A percentile compares a stretch with the other conserved stretches of the same genome.
Evolutionary conservation across 2,113 vertebrate species (phyloP).

Genomic region (Nycticebus coucang): DNA sequence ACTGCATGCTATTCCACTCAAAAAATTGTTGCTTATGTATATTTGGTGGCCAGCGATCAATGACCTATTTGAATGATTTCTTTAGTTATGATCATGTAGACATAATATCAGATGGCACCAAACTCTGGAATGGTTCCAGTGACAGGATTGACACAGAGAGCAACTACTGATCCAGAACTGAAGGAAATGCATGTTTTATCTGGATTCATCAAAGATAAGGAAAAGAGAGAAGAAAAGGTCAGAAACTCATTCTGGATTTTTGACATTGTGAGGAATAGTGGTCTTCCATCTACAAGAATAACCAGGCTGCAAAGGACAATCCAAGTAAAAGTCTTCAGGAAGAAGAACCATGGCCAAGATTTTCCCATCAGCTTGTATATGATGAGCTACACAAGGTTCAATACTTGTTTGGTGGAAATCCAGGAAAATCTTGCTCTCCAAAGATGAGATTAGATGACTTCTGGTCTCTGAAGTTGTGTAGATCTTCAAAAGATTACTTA

Average conservation of each 20-base stretch:
- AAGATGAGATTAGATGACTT: conserved; percentile 99
- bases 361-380: too few relatives aligned
- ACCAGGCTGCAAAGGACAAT: too few relatives aligned
- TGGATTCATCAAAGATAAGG: conserved; percentile 99
- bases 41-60: too few relatives aligned
- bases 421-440: conserved; percentile 98
- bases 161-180: conserved; percentile 98
- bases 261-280: conserved; percentile 91
- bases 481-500: too few relatives aligned
- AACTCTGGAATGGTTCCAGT: conserved; percentile 90
- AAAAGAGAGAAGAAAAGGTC: conserved; percentile 98
- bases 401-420: conserved; percentile 99
- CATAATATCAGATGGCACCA: too few relatives aligned
- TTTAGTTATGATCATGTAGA: too few relatives aligned
- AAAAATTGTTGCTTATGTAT: too few relatives aligned
- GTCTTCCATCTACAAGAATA: too few relatives aligned
- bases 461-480: conserved; percentile 82
- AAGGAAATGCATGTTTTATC: conserved; percentile 99
- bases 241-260: conserved; percentile 99
- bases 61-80: too few relatives aligned
- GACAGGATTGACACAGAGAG: conserved; percentile 99
- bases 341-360: too few relatives aligned
- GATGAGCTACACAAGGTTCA: conserved; percentile 93
- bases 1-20: too few relatives aligned
- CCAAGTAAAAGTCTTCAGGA: too few relatives aligned